Conservation (phyloP, 2,113 vertebrate species). For the Microcebus murinus region DNA sequence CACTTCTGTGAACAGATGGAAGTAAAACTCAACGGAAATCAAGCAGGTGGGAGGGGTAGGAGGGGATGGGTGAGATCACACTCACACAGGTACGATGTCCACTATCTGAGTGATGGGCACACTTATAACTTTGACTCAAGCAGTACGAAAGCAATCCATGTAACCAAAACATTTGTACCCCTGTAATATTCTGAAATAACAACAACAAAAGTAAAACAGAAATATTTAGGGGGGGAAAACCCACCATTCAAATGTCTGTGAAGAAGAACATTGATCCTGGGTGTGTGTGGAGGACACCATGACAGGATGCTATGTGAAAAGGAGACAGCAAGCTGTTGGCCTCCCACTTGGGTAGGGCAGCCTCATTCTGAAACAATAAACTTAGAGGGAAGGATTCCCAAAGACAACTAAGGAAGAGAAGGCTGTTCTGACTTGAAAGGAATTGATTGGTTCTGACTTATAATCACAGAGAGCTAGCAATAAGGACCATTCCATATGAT, state of each 20-base stretch:
- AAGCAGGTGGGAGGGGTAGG: no score
- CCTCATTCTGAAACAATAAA: neutral
- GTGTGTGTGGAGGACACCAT: neutral
- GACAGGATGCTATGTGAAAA: fast-evolving
- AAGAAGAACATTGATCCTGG: neutral
- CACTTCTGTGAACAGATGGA: no score
- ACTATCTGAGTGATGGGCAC: no score
- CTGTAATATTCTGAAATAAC: no score
- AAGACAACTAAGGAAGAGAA: neutral
- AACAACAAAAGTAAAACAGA: no score
- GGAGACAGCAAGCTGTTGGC: neutral
- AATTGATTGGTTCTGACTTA: neutral
- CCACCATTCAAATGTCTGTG: neutral
- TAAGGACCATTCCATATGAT: neutral
- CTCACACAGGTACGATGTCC: no score
- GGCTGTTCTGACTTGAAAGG: neutral
- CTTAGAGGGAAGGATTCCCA: neutral
- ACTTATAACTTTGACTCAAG: no score
- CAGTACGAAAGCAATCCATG: no score
- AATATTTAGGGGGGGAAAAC: no score
- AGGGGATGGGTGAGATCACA: no score
- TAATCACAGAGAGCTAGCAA: neutral
- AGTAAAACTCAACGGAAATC: no score
- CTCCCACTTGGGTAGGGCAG: neutral
- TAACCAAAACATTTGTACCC: no score